phyloP scores from a whole-genome alignment of 2,888 invertebrate species.

The Meandrusa payeni region DNA sequence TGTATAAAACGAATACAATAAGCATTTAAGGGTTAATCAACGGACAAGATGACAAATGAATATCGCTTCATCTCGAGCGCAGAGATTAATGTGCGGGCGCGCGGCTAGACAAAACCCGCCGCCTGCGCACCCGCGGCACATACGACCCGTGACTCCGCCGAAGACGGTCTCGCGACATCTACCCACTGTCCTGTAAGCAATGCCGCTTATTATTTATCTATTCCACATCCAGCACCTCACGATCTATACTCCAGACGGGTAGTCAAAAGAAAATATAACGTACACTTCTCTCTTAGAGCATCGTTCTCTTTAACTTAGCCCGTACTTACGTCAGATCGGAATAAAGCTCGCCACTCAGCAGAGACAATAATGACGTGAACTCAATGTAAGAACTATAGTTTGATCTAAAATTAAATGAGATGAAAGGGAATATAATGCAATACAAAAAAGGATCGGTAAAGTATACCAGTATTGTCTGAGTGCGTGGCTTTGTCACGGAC shows the following conservation, averaged over 20 bases:
- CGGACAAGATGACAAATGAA: constrained; percentile 75
- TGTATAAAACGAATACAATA: constrained; percentile 74
- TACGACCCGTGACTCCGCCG: constrained; percentile 57
- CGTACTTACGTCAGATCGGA: constrained; percentile 40
- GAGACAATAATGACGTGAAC: constrained; percentile 76
- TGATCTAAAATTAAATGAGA: constrained; percentile 77
- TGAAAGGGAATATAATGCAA: constrained; percentile 74
- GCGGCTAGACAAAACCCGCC: constrained; percentile 71
- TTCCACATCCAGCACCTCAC: constrained; percentile 48
- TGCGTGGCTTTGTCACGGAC: constrained; percentile 66
- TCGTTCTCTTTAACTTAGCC: constrained; percentile 29
- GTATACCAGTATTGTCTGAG: constrained; percentile 66
- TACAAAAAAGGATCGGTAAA: constrained; percentile 74
- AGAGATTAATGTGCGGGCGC: constrained; percentile 72
- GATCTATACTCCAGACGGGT: constrained; percentile 31
- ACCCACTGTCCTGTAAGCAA: constrained; percentile 61
- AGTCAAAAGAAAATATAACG: constrained; percentile 29
- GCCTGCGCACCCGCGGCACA: constrained; percentile 65
- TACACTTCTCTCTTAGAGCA: constrained; percentile 6
- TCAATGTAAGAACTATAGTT: constrained; percentile 76
- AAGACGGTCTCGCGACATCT: constrained; percentile 64
- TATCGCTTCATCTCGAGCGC: constrained; percentile 73
- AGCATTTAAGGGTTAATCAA: constrained; percentile 65
- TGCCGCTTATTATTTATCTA: constrained; percentile 77
- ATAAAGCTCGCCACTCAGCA: constrained; percentile 42